phyloP scores from a whole-genome alignment of 1,140 invertebrate species.

The Neodiprion lecontei region DNA sequence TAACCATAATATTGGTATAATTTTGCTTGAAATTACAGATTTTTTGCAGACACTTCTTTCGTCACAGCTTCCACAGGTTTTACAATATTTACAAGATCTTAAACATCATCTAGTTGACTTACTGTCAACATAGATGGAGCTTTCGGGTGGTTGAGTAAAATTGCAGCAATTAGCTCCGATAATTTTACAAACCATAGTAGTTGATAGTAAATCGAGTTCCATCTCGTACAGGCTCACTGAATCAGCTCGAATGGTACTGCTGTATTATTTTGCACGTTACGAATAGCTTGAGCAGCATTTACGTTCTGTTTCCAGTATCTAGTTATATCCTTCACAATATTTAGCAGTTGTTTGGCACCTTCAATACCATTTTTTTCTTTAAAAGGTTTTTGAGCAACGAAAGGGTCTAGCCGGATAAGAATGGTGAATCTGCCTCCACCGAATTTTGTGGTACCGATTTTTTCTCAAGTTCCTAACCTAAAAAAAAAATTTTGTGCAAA shows the following conservation, averaged over 20 bases:
- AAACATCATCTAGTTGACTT: conserved; percentile 36
- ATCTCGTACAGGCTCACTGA: conserved; percentile 16
- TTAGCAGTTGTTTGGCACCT: conserved; percentile 3
- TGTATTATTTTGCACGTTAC: not conserved
- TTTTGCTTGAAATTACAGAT: conserved; percentile 37
- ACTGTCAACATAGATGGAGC: conserved; percentile 36
- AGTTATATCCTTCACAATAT: conserved; percentile 4
- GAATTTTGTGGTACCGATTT: too few species aligned
- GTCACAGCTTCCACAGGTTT: conserved; percentile 35
- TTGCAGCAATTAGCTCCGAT: conserved; percentile 36
- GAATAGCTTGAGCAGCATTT: not conserved
- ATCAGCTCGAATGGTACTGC: conserved; percentile 3
- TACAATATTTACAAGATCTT: conserved; percentile 40
- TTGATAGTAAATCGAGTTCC: conserved; percentile 42
- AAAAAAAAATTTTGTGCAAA: too few species aligned
- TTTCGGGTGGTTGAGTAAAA: conserved; percentile 39
- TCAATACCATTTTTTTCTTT: not conserved
- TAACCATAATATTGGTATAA: not conserved
- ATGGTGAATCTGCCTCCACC: too few species aligned
- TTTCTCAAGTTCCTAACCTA: too few species aligned
- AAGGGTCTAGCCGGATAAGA: not conserved
- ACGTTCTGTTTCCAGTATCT: not conserved
- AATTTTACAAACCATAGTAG: conserved; percentile 40
- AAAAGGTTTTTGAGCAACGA: not conserved
- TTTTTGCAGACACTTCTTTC: conserved; percentile 41